These are phyloP conservation scores for Hydriomena furcata DNA, from an alignment of 2,888 invertebrate genomes.

Conservation along the genomic window DNA sequence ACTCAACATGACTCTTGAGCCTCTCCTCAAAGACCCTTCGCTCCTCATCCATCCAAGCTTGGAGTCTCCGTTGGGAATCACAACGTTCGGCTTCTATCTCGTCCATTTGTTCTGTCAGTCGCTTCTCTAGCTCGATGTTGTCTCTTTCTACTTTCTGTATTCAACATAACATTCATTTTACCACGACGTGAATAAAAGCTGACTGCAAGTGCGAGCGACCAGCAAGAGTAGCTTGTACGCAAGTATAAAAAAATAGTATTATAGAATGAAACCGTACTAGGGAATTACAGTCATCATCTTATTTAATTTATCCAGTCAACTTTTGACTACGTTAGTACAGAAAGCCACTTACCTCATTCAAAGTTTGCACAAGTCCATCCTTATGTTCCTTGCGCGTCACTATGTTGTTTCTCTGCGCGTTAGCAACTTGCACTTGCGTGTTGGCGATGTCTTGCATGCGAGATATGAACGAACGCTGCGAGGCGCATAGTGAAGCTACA, in stretches of 20 bases:
- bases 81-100: slow-evolving; percentile 51
- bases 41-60: slow-evolving; percentile 53
- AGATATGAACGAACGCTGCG: slow-evolving; percentile 4
- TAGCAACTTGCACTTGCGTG: slow-evolving; percentile 14
- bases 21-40: slow-evolving; percentile 57
- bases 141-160: slow-evolving; percentile 53
- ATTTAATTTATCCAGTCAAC: too few species aligned
- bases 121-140: slow-evolving; percentile 40
- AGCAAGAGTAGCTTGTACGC: too few species aligned
- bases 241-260: too few species aligned
- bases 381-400: background rate
- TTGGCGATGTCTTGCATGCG: slow-evolving; percentile 5
- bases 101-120: slow-evolving; percentile 44
- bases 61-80: slow-evolving; percentile 45
- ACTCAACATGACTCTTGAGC: slow-evolving; percentile 51
- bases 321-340: background rate
- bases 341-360: slow-evolving; percentile 8
- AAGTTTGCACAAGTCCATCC: slow-evolving; percentile 8
- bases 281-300: too few species aligned
- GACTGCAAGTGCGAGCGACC: too few species aligned
- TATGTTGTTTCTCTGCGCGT: slow-evolving; percentile 1
- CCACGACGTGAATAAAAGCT: too few species aligned
- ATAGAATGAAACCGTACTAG: too few species aligned
- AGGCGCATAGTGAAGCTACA: slow-evolving; percentile 44
- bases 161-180: background rate